A percentile compares a stretch with the other conserved stretches of the same genome.
These are phyloP conservation scores for Neodontobutis hainanensis DNA, from an alignment of 2,113 vertebrate genomes.

Conservation along the genomic window DNA sequence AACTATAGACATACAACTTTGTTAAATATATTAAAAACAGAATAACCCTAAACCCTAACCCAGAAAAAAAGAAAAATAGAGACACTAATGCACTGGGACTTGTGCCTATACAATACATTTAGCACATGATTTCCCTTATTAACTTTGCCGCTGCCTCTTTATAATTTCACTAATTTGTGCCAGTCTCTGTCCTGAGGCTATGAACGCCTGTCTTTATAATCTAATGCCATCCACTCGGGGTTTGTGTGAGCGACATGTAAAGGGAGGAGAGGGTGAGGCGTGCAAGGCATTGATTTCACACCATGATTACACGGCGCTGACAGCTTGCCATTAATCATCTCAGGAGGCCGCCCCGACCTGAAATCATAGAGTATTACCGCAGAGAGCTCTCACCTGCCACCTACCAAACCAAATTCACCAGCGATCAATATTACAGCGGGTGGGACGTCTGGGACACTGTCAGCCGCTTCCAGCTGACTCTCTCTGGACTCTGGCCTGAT, in stretches of 20 bases:
- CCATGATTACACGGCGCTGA: slow-evolving; percentile 69
- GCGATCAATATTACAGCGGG: slow-evolving; percentile 75
- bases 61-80: no score
- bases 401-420: slow-evolving; percentile 66
- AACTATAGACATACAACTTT: background rate
- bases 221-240: slow-evolving; percentile 14
- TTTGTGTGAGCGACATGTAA: slow-evolving; percentile 11
- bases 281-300: slow-evolving; percentile 69
- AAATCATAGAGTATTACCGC: slow-evolving; percentile 73
- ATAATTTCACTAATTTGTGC: slow-evolving; percentile 15
- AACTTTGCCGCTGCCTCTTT: slow-evolving; percentile 13
- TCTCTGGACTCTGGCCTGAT: slow-evolving; percentile 9
- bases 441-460: background rate
- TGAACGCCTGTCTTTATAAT: slow-evolving; percentile 16
- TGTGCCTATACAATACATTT: slow-evolving; percentile 1
- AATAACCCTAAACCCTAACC: no score
- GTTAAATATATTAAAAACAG: background rate
- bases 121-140: background rate
- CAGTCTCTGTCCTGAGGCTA: slow-evolving; percentile 8
- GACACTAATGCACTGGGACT: background rate
- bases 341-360: slow-evolving; percentile 54
- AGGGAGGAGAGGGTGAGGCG: background rate
- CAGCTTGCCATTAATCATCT: slow-evolving; percentile 72
- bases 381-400: slow-evolving; percentile 70
- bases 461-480: background rate